A percentile compares a stretch with the other conserved stretches of the same genome.
Evolutionary conservation across 2,888 invertebrate genomes (phyloP).

Genomic region (Phengaris arion): DNA sequence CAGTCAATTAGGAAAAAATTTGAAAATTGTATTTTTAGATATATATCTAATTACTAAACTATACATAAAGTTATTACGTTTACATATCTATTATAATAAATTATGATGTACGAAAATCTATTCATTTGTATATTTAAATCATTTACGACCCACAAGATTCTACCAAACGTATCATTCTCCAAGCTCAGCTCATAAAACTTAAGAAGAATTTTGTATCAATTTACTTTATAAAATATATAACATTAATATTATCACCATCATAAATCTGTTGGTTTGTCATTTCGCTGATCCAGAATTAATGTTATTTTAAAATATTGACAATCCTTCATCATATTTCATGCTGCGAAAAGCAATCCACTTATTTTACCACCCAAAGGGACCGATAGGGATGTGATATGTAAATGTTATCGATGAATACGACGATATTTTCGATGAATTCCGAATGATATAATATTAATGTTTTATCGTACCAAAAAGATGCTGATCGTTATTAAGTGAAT

Average conservation of each 20-base stretch:
- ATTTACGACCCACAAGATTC: no score
- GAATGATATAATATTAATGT: not conserved
- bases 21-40: no score
- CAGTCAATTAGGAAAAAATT: no score
- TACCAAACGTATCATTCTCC: no score
- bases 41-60: no score
- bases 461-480: not conserved
- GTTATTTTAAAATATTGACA: slow-evolving; percentile 15
- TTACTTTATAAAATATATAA: not conserved
- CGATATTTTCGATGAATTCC: slow-evolving; percentile 8
- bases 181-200: no score
- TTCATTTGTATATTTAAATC: no score
- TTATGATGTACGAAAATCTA: no score
- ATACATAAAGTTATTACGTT: no score
- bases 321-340: slow-evolving; percentile 19
- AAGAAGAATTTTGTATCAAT: no score
- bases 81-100: no score
- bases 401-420: slow-evolving; percentile 19
- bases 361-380: slow-evolving; percentile 14
- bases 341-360: slow-evolving; percentile 28
- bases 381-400: slow-evolving; percentile 18
- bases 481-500: not conserved
- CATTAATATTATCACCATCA: slow-evolving; percentile 1
- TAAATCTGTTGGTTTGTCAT: not conserved
- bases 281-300: slow-evolving; percentile 6